These are phyloP conservation scores for Dicaeum eximium DNA, from an alignment of 2,113 vertebrate species.

Conservation along the genomic window DNA sequence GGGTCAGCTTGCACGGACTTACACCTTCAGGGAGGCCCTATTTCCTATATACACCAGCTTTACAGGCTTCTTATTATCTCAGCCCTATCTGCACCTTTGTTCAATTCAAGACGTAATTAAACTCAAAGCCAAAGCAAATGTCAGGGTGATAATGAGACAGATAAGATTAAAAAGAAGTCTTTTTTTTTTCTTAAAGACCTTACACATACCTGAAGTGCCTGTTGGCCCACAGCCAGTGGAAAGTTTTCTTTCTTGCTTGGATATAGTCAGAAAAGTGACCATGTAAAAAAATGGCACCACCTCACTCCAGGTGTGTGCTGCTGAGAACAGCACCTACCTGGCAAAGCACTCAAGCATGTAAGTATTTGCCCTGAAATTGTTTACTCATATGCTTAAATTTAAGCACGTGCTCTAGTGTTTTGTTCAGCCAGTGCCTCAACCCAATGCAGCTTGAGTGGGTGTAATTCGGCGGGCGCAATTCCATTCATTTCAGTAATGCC, in stretches of 20 bases:
- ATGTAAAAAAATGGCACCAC: constrained; percentile 15
- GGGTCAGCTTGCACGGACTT: constrained; percentile 55
- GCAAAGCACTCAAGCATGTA: constrained; percentile 12
- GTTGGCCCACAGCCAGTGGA: constrained; percentile 32
- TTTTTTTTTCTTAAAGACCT: not conserved
- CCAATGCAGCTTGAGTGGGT: not conserved
- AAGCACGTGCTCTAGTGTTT: constrained; percentile 41
- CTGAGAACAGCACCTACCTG: constrained; percentile 28
- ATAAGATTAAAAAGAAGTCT: constrained; percentile 1
- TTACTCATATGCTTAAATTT: constrained; percentile 44
- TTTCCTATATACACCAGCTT: constrained; percentile 49
- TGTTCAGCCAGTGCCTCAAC: not conserved
- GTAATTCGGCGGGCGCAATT: not conserved
- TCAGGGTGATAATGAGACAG: constrained; percentile 70
- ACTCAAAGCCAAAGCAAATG: constrained; percentile 76
- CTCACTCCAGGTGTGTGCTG: not conserved
- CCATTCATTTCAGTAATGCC: constrained; percentile 39
- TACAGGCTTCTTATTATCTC: constrained; percentile 55
- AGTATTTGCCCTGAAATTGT: constrained; percentile 37
- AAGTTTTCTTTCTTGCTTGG: constrained; percentile 37
- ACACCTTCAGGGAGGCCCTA: constrained; percentile 58
- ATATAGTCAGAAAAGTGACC: constrained; percentile 4
- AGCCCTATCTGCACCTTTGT: constrained; percentile 65
- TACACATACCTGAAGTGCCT: constrained; percentile 48
- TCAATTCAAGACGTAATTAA: constrained; percentile 70